A percentile compares a stretch with the other conserved stretches of the same genome.
phyloP scores from a whole-genome alignment of 2,797 vertebrate genomes.

The Sylvia borin region DNA sequence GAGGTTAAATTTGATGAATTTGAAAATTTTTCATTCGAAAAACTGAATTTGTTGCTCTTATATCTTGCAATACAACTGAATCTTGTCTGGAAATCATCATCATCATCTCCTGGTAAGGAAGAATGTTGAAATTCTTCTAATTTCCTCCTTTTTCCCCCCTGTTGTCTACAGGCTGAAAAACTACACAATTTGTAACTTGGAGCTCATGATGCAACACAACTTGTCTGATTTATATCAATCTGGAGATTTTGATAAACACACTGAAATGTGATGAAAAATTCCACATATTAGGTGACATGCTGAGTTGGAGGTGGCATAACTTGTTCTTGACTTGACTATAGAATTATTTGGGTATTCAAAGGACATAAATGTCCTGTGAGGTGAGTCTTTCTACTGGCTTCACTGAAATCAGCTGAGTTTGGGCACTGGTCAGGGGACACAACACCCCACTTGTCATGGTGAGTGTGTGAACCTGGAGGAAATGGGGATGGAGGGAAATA shows the following conservation, averaged over 20 bases:
- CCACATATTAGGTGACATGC: not conserved
- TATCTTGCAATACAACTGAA: not conserved
- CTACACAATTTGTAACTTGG: not conserved
- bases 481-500: not conserved
- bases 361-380: not conserved
- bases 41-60: not conserved
- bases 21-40: too few relatives aligned
- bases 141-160: not conserved
- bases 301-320: not conserved
- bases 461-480: not conserved
- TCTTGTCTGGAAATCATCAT: not conserved
- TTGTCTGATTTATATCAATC: not conserved
- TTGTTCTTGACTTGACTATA: not conserved
- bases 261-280: not conserved
- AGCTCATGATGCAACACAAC: too few relatives aligned
- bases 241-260: not conserved
- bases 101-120: not conserved
- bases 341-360: not conserved
- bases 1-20: too few relatives aligned
- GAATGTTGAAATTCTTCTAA: not conserved
- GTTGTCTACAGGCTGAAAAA: not conserved
- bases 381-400: not conserved
- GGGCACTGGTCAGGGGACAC: not conserved
- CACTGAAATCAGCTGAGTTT: not conserved
- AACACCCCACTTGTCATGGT: too few relatives aligned